These are phyloP conservation scores for Urosaurus nigricauda DNA, from an alignment of 2,797 vertebrate genomes.

Conservation along the genomic window DNA sequence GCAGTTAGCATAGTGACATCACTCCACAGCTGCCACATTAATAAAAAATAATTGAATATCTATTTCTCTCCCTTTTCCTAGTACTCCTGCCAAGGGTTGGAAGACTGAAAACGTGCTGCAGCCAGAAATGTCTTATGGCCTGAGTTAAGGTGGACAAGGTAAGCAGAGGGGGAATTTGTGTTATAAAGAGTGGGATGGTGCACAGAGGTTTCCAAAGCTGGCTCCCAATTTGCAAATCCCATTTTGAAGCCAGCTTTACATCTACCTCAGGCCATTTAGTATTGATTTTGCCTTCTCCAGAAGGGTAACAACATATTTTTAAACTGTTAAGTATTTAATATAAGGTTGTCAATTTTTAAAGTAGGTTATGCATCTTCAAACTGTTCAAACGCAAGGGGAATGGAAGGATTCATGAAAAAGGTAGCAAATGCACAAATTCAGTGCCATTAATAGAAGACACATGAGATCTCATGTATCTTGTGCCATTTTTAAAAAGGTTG, in stretches of 20 bases:
- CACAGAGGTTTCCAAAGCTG: neutral
- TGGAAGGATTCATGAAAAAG: conserved; percentile 62
- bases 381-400: conserved; percentile 57
- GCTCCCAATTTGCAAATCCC: neutral
- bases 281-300: conserved; percentile 53
- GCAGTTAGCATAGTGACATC: neutral
- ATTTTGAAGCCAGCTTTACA: neutral
- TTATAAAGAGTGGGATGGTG: neutral
- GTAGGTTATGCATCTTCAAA: conserved; percentile 54
- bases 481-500: conserved; percentile 77
- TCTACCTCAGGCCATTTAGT: conserved; percentile 25
- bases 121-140: neutral
- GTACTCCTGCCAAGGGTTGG: neutral
- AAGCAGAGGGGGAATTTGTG: neutral
- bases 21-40: neutral
- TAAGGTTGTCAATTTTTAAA: conserved; percentile 48
- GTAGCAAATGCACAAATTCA: conserved; percentile 67
- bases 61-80: neutral
- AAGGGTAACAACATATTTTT: conserved; percentile 37
- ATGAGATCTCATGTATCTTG: conserved; percentile 67
- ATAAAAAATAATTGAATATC: neutral
- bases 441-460: conserved; percentile 74
- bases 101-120: neutral
- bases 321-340: conserved; percentile 55
- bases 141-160: neutral